Evolutionary conservation across 2,797 vertebrate genomes (phyloP), one percentile per base, ranked within the genome.

Genomic region (Phataginus tetradactyla): DNA sequence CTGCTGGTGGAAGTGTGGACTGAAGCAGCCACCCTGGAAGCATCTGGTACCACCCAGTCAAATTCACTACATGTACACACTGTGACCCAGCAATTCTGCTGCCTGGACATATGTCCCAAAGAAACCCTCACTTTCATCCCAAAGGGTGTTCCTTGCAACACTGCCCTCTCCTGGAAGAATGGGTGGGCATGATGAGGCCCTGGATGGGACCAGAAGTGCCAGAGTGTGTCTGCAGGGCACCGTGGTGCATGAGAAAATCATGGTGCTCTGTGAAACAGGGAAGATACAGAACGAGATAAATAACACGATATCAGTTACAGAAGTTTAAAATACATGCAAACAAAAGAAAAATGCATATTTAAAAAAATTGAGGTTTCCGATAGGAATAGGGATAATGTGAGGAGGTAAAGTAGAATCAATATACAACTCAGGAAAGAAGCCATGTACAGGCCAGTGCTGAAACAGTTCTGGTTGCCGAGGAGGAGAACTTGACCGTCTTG

Each of bases 401-500:
- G 23, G n/a, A 4, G 15, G 17, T 0, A 18, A 13, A 59, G 21
- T 7, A 37, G 25, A 51, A 11, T 10, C n/a, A 29, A 53, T 7
- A 1, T 4, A 53, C 5, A 32, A 8, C 39, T 4, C 23, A 14
- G 29, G 34, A 12, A 74, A 59, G 25, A 20, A 32, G 10, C 66
- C 63, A 11, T 0, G 0, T 29, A 0, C 1, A 34, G 11, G 66
- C 15, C 8, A 4, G 15, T 18, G 51, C 4, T 4, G 4, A 1
- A 18, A 7, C 17, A 32, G 27, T 51, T 14, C 78, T 37, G 1
- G 15, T 17, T 17, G 51, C 1, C 4, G 25, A 25, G 17, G 34
- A 4, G 4, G 21, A 0, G 11, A 37, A 34, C 23, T 11, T 18
- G 45, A 4, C 9, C 32, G 37, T 37, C 37, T 37, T 37, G 37